Evolutionary conservation across 2,888 invertebrate species (phyloP).

Genomic region (Dasypolia templi): DNA sequence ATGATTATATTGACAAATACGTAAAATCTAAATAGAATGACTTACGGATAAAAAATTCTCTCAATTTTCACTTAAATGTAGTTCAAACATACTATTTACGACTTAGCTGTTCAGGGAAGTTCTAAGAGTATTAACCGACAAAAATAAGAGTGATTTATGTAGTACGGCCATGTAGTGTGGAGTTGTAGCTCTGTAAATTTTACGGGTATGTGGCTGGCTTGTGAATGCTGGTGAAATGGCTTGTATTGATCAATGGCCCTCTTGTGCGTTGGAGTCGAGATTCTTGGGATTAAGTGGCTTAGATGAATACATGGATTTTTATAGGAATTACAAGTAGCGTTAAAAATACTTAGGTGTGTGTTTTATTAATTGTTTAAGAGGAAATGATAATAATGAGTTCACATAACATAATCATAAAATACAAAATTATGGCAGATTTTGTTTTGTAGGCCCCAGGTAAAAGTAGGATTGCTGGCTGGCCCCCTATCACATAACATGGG

Average conservation of each 20-base stretch:
- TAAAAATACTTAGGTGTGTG: not conserved
- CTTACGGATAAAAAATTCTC: not conserved
- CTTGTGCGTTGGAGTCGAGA: constrained; percentile 42
- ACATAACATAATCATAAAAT: too few species aligned
- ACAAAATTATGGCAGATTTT: not conserved
- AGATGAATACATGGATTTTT: constrained; percentile 43
- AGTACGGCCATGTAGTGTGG: constrained; percentile 44
- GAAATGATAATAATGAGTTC: not conserved
- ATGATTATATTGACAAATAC: constrained; percentile 14
- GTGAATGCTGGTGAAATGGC: constrained; percentile 58
- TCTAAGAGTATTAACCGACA: constrained; percentile 50
- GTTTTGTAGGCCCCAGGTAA: not conserved
- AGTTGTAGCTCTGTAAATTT: constrained; percentile 52
- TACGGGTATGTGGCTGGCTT: constrained; percentile 47
- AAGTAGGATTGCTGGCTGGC: not conserved
- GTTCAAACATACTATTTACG: constrained; percentile 29
- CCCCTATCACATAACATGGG: not conserved
- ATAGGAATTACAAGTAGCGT: constrained; percentile 4
- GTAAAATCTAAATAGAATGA: constrained; percentile 6
- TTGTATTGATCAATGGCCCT: constrained; percentile 62
- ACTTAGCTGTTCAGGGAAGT: constrained; percentile 34
- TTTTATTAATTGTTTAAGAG: not conserved
- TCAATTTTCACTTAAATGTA: not conserved
- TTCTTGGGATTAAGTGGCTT: constrained; percentile 33
- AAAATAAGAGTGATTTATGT: constrained; percentile 63